phyloP scores from a whole-genome alignment of 2,797 vertebrate genomes.

The Ambastaia sidthimunki region DNA sequence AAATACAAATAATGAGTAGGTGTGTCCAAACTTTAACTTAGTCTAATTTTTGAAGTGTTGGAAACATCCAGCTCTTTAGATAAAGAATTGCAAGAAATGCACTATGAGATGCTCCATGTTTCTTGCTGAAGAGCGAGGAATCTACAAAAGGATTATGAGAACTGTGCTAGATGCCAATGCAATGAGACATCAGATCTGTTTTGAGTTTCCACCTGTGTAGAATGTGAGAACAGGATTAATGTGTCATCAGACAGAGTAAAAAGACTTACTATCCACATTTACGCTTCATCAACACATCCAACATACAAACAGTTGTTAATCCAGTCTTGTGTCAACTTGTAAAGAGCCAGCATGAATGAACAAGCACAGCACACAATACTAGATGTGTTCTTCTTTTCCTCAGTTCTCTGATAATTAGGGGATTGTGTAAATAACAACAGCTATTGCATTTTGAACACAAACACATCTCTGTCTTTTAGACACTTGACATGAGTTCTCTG shows the following conservation, averaged over 20 bases:
- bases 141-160: conserved; percentile 4
- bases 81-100: neutral
- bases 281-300: conserved; percentile 36
- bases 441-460: neutral
- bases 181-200: conserved; percentile 53
- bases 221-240: conserved; percentile 58
- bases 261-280: conserved; percentile 29
- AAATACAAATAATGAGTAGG: neutral
- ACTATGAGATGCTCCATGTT: too few species aligned
- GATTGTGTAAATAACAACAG: conserved; percentile 18
- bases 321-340: conserved; percentile 60
- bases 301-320: conserved; percentile 44
- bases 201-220: conserved; percentile 49
- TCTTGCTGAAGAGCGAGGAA: neutral
- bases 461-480: neutral
- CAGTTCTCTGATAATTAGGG: neutral
- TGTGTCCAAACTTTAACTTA: neutral
- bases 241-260: conserved; percentile 60
- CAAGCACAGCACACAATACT: conserved; percentile 42
- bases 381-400: neutral
- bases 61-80: neutral
- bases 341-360: conserved; percentile 39
- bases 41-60: conserved; percentile 1
- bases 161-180: conserved; percentile 37
- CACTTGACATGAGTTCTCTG: neutral